Percentiles rank a stretch among this genome's conserved stretches.
These are phyloP conservation scores for Maccullochella peelii DNA, from an alignment of 2,113 vertebrate species.

Conservation along the genomic window DNA sequence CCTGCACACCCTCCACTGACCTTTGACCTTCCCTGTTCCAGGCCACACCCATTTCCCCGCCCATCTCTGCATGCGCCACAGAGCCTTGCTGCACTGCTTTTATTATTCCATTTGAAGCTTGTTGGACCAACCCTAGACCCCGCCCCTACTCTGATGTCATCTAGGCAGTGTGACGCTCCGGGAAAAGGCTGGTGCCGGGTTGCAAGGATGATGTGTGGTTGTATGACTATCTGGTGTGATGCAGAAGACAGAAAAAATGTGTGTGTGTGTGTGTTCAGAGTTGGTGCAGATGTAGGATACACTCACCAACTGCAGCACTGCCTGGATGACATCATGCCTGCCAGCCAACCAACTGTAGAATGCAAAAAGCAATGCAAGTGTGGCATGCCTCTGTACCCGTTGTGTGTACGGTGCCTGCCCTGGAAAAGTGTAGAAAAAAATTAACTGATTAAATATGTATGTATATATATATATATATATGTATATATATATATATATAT, in stretches of 20 bases:
- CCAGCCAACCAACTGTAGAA: constrained; percentile 87
- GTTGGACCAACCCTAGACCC: constrained; percentile 74
- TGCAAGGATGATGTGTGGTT: constrained; percentile 11
- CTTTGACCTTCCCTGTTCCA: constrained; percentile 49
- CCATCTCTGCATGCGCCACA: constrained; percentile 86
- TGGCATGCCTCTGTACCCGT: constrained; percentile 91
- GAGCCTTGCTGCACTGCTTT: constrained; percentile 87
- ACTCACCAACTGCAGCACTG: constrained; percentile 74
- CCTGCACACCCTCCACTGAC: constrained; percentile 42
- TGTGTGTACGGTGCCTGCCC: constrained; percentile 91
- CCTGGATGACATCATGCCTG: constrained; percentile 88
- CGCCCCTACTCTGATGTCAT: constrained; percentile 81
- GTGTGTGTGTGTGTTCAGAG: constrained; percentile 31
- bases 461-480: constrained; percentile 54
- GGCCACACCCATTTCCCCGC: constrained; percentile 28
- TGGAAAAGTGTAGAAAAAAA: constrained; percentile 74
- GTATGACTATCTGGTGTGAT: constrained; percentile 11
- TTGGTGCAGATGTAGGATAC: constrained; percentile 29
- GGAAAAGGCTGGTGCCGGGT: constrained; percentile 27
- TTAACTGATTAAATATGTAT: constrained; percentile 33
- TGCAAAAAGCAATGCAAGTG: constrained; percentile 93
- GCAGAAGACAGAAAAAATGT: constrained; percentile 14
- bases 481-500: constrained; percentile 49
- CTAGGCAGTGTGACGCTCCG: constrained; percentile 77
- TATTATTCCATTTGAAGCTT: constrained; percentile 81